phyloP scores from a whole-genome alignment of 2,797 vertebrate genomes.

The Chiloscyllium punctatum region DNA sequence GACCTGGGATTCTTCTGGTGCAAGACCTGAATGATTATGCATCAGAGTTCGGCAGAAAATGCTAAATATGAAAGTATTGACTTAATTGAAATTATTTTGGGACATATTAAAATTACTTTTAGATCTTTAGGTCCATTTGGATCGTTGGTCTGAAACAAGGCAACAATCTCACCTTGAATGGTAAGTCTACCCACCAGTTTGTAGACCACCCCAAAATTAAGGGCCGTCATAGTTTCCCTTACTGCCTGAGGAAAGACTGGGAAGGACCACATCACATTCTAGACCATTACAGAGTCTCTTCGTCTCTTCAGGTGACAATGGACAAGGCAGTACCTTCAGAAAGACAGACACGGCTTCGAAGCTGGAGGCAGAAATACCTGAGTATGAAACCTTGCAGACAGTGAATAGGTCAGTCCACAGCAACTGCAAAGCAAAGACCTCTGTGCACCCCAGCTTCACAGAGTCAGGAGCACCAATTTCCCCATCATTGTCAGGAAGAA shows the following conservation, averaged over 20 bases:
- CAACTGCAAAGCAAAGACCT: too few relatives aligned
- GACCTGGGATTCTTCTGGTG: conserved; percentile 45
- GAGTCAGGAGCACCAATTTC: too few relatives aligned
- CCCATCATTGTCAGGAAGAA: background rate
- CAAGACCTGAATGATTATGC: background rate
- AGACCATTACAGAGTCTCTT: too few relatives aligned
- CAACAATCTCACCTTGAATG: background rate
- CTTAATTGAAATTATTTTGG: background rate
- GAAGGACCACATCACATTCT: too few relatives aligned
- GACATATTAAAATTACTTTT: background rate
- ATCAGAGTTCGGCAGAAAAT: background rate
- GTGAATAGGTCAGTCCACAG: too few relatives aligned
- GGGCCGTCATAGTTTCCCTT: background rate
- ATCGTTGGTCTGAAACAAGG: background rate
- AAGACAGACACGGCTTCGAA: too few relatives aligned
- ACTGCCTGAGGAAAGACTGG: background rate
- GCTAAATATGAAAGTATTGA: background rate
- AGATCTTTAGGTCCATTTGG: background rate
- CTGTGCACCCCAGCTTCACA: too few relatives aligned
- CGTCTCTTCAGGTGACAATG: too few relatives aligned
- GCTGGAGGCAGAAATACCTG: too few relatives aligned
- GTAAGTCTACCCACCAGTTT: background rate
- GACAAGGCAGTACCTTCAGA: too few relatives aligned
- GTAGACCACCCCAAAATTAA: background rate
- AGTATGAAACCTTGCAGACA: too few relatives aligned